Percentiles rank a stretch among this genome's conserved stretches.
Evolutionary conservation across 1,140 invertebrate species (phyloP).

Genomic region (Aphis craccivora): DNA sequence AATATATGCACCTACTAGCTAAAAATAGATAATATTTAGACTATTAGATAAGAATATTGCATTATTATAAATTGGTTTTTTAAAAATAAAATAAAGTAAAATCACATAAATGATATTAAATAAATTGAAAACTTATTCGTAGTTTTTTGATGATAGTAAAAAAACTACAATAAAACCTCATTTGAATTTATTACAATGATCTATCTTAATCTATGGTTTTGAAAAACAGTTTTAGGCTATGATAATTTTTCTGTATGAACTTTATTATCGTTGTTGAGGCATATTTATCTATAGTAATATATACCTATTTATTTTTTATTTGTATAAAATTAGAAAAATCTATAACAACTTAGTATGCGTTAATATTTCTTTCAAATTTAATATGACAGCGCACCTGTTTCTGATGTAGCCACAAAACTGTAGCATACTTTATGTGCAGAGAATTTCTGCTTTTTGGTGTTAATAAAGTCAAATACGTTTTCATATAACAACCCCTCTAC

Average conservation of each 20-base stretch:
- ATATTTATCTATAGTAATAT: neutral
- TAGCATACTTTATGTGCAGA: neutral
- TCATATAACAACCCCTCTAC: neutral
- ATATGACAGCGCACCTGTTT: constrained; percentile 4
- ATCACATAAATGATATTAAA: neutral
- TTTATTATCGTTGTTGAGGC: neutral
- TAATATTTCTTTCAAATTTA: constrained; percentile 14
- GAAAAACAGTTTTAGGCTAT: neutral
- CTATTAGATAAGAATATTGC: neutral
- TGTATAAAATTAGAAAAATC: neutral
- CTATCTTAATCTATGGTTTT: neutral
- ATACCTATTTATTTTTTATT: neutral
- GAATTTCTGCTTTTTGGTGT: neutral
- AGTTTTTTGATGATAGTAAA: neutral
- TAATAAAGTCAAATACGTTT: constrained; percentile 7
- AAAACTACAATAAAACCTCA: neutral
- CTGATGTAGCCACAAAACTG: neutral
- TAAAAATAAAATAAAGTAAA: neutral
- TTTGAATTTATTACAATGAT: neutral
- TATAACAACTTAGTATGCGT: neutral
- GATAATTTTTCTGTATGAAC: neutral
- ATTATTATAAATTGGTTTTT: neutral
- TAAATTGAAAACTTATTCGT: neutral
- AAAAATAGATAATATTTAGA: neutral
- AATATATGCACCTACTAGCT: neutral